Base-by-base conservation (phyloP, 2,113 vertebrate genomes). In the Pseudorasbora parva region DNA sequence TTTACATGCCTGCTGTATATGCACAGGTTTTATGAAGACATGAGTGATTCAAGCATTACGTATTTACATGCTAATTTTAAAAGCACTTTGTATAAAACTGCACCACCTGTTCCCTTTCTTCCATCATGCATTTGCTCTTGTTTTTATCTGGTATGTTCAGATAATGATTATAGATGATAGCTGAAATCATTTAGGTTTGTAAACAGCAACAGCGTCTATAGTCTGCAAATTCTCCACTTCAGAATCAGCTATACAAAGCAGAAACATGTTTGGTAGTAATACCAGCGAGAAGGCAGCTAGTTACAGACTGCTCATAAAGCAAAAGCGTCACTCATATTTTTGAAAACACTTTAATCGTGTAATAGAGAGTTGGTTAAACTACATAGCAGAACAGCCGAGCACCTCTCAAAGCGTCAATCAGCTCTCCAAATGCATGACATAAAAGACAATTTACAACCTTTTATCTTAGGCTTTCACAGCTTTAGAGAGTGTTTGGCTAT, bases 371-470 rank as follows among this genome's bases (percentile, higher is more conserved):
- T 86, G 79, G 77, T 86, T 3, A 43, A 60, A 45, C 25, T 27
- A 54, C 76, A 83, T 8, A 54, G 15, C 25, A 66, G 82, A 21
- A 72, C n/a, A 60, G 41, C 56, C n/a, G 68, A 43, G 15, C 66
- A 10, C 62, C 74, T 86, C 81, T 15, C 10, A 68, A 82, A 73
- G 62, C 41, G 43, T 88, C 1, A 2, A 25, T 76, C 19, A 19
- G 60, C 23, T 15, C 0, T 86, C 81, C 79, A 80, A 41, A 62
- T 23, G 59, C 45, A 79, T 11, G 56, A 86, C 80, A 79, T 90
- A 88, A 90, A 91, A 86, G 17, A 57, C 45, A 59, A 56, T 87
- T 89, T 80, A 81, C 71, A 86, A 57, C 49, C 73, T 54, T 88
- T 85, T 85, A 66, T 68, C 27, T 66, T 56, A 14, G 43, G 54